phyloP scores from a whole-genome alignment of 2,888 invertebrate species.

The Yponomeuta sedellus region DNA sequence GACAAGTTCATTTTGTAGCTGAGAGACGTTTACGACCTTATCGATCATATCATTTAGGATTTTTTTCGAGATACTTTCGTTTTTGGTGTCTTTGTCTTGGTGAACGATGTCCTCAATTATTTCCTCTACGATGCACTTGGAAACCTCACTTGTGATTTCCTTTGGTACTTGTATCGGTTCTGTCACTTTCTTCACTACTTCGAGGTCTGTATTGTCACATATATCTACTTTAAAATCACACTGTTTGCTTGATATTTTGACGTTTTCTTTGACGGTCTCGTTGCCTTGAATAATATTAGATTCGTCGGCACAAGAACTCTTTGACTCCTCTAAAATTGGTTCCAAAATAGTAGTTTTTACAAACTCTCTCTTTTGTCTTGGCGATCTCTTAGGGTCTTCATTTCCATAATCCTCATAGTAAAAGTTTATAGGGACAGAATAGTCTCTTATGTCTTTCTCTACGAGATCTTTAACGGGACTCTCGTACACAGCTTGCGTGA shows the following conservation, averaged over 20 bases:
- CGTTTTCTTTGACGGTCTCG: background rate
- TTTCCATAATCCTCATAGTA: slow-evolving; percentile 59
- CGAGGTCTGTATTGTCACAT: background rate
- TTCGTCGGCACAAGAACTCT: slow-evolving; percentile 56
- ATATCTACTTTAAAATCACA: background rate
- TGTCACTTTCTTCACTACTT: background rate
- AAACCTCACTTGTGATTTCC: background rate
- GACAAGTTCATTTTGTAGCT: too few species aligned
- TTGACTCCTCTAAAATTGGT: slow-evolving; percentile 68
- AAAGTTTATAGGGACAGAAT: slow-evolving; percentile 62
- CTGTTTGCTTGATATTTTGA: background rate
- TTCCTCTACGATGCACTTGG: background rate
- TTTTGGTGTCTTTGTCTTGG: too few species aligned
- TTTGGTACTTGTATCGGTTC: background rate
- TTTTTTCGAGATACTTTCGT: too few species aligned
- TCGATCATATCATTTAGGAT: too few species aligned
- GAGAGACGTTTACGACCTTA: too few species aligned
- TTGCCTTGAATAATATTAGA: background rate
- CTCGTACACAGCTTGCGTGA: slow-evolving; percentile 53
- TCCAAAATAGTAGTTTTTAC: slow-evolving; percentile 40
- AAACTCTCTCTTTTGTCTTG: slow-evolving; percentile 36
- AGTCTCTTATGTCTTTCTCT: slow-evolving; percentile 67
- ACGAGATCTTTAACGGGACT: slow-evolving; percentile 66
- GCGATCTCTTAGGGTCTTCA: slow-evolving; percentile 42
- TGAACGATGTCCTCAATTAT: background rate